Base-by-base conservation (phyloP, 2,888 invertebrate species). In the Dendrolimus houi region DNA sequence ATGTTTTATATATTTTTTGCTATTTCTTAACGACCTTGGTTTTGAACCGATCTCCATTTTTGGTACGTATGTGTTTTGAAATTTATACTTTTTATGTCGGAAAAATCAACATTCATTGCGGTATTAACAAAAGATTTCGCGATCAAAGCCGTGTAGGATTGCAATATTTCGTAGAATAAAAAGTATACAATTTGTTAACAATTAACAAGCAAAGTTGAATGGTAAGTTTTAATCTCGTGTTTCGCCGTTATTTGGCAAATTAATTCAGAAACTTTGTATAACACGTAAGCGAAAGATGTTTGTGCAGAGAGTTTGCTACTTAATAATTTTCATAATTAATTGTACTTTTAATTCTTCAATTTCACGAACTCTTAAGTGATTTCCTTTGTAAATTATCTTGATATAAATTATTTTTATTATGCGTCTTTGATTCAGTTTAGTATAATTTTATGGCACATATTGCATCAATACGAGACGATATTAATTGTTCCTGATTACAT, bases 181-280 rank as follows among this genome's bases (percentile, higher is more conserved):
- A 70, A 70, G 3, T 72, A 71, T 77, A 77, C 79, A 75, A 72
- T 79, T 83, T 79, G 73, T 87, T 83, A 86, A 83, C 81, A 85
- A 85, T 82, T 85, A 84, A 85, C 83, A 85, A 86, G 83, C 81
- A 64, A 85, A 86, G 79, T 85, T 85, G 66, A 72, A 74, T 74
- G 80, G 75, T 73, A 81, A 83, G 81, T 84, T 85, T 77, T 81
- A 85, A 83, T 83, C 83, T 81, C 85, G 83, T 85, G 81, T 87
- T 85, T 84, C 83, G 76, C 70, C 80, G 79, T 84, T 84, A 87
- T 85, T 85, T 85, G 85, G 82, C 84, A 83, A 87, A 87, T 86
- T 85, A 86, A 86, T 87, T 85, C 82, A 70, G 65, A 79, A 87
- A 87, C 81, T 87, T 86, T 80, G 82, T 80, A 80, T 77, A 79